Evolutionary conservation across 2,888 invertebrate species (phyloP), one percentile per base, ranked within the genome.

Genomic region (Chelonus formosanus): DNA sequence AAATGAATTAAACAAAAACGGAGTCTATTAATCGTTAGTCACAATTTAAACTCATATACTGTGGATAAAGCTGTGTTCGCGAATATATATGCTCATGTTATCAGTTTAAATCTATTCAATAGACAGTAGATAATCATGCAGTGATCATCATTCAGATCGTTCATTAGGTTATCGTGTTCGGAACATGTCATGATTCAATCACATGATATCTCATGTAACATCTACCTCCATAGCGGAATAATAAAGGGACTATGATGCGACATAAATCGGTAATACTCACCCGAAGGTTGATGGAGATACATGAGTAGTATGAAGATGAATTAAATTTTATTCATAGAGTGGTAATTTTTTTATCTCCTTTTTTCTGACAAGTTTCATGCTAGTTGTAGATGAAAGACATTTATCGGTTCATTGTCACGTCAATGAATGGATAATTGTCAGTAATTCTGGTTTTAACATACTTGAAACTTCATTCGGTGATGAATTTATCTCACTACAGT

Each of bases 101-200:
- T 71, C 71, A 60, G 50, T 71, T 71, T 70, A 73, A 77, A 76
- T 78, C 78, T 75, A 76, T 80, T 80, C 77, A 77, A 81, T 78
- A 76, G 78, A 78, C 78, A 78, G 75, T 75, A 75, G 78, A 79
- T 80, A 81, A 82, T 82, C 78, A 73, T 70, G 70, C 66, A 64
- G 68, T 73, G 78, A 81, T 82, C 82, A 82, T 81, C 78, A 82
- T 81, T 81, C 80, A 78, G 77, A 71, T 75, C 75, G 79, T 81
- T 83, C 81, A 80, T 82, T 79, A 79, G 77, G 80, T 82, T 83
- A 81, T 82, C 82, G 76, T 76, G 43, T 76, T 76, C 77, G 74
- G 74, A 76, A 74, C 75, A 76, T 73, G 75, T 73, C 76, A 73
- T 76, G 79, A 83, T 82, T 81, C 79, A 78, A 80, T 82, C 80